Evolutionary conservation across 92 coral and sea anemone genomes (phyloP).

Genomic region (Zoanthus sansibaricus): DNA sequence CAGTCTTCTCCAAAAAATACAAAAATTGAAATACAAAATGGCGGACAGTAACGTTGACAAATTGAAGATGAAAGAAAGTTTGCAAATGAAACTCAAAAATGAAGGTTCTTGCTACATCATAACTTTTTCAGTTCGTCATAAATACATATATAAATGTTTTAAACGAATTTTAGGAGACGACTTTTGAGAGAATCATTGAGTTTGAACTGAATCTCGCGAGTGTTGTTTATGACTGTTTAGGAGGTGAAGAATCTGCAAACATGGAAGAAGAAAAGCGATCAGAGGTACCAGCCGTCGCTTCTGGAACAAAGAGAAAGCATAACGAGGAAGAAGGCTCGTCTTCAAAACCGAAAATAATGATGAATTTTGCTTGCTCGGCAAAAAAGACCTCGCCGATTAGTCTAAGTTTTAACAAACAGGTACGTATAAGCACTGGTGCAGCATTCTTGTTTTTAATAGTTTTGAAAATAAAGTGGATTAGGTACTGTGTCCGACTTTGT

Average conservation of each 20-base stretch:
- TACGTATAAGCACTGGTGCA: background rate
- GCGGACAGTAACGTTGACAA: background rate
- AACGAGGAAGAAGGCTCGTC: conserved; percentile 3
- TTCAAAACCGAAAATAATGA: conserved; percentile 61
- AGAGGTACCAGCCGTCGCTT: background rate
- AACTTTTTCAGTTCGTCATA: conserved; percentile 29
- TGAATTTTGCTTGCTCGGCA: conserved; percentile 50
- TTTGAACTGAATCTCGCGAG: conserved; percentile 45
- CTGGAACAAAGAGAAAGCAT: conserved; percentile 19
- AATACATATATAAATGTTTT: conserved; percentile 4
- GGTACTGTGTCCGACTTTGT: no score
- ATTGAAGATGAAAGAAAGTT: background rate
- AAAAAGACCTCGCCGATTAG: conserved; percentile 44
- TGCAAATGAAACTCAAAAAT: background rate
- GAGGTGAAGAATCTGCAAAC: background rate
- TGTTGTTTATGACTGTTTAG: conserved; percentile 40
- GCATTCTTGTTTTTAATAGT: no score
- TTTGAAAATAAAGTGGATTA: no score
- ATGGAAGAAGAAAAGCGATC: background rate
- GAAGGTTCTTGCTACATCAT: conserved; percentile 43
- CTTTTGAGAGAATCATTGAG: conserved; percentile 14
- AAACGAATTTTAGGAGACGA: background rate
- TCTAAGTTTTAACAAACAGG: conserved; percentile 64
- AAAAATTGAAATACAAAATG: conserved; percentile 22
- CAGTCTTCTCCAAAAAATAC: background rate